Evolutionary conservation across 2,113 vertebrate species (phyloP).

Genomic region (Heterocephalus glaber): DNA sequence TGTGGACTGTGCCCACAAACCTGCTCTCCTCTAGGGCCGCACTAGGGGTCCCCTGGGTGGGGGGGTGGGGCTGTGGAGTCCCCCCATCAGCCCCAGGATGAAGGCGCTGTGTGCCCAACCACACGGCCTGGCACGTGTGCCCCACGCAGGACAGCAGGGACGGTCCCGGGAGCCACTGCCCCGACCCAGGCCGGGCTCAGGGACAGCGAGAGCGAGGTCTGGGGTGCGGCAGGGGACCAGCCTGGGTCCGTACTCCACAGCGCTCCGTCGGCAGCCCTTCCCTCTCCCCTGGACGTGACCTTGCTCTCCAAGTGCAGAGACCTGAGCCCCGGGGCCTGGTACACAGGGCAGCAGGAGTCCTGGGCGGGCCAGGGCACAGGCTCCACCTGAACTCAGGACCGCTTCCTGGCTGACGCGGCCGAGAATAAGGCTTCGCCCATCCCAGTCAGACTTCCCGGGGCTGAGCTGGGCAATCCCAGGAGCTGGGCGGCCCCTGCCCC

Average conservation of each 20-base stretch:
- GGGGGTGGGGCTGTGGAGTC: neutral
- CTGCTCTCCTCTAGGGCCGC: neutral
- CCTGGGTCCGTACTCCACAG: neutral
- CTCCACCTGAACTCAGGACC: conserved; percentile 71
- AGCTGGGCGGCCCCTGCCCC: neutral
- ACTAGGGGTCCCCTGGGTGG: neutral
- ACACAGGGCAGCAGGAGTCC: conserved; percentile 39
- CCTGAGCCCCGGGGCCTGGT: neutral
- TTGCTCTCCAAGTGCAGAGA: neutral
- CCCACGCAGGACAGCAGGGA: neutral
- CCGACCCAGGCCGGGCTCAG: neutral
- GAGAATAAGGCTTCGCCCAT: conserved; percentile 53
- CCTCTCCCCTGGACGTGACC: neutral
- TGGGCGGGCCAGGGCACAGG: conserved; percentile 47
- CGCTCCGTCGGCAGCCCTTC: neutral
- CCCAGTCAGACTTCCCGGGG: conserved; percentile 66
- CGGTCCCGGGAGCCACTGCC: neutral
- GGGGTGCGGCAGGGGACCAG: neutral
- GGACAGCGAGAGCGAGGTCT: neutral
- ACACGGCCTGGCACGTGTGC: neutral
- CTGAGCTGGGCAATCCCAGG: conserved; percentile 60
- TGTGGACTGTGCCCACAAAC: neutral
- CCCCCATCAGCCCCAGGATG: neutral
- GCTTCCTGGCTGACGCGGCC: conserved; percentile 37
- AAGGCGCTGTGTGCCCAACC: neutral